A percentile compares a stretch with the other conserved stretches of the same genome.
These are phyloP conservation scores for Crotalus horridus DNA, from an alignment of 2,113 vertebrate genomes.

Conservation along the genomic window DNA sequence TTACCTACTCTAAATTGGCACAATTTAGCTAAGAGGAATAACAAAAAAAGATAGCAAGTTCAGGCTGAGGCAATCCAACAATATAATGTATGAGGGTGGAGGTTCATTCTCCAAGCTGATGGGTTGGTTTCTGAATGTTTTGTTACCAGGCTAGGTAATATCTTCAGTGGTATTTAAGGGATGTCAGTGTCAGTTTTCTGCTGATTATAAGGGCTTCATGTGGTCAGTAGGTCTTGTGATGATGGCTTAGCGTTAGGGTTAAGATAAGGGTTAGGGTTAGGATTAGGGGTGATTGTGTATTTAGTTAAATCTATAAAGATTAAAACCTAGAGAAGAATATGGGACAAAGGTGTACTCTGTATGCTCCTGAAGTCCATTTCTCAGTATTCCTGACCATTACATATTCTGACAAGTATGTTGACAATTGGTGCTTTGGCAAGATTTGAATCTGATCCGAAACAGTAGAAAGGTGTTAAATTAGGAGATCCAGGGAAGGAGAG, in stretches of 20 bases:
- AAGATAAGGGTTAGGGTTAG: too few relatives aligned
- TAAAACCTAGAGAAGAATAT: not conserved
- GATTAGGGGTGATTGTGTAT: not conserved
- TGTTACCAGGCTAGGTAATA: not conserved
- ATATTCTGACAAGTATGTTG: not conserved
- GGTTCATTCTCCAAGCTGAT: not conserved
- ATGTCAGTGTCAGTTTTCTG: not conserved
- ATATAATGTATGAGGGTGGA: not conserved
- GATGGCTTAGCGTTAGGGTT: not conserved
- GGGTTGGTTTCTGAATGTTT: not conserved
- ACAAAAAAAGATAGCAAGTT: not conserved
- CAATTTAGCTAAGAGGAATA: not conserved
- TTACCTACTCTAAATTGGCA: not conserved
- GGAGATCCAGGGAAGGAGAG: not conserved
- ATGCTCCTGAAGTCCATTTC: not conserved
- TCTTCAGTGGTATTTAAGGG: not conserved
- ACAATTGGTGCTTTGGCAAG: not conserved
- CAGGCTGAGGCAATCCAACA: not conserved
- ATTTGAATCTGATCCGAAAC: not conserved
- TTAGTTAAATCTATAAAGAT: not conserved
- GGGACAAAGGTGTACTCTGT: not conserved
- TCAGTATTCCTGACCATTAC: not conserved
- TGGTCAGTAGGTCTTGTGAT: not conserved
- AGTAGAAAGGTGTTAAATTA: not conserved
- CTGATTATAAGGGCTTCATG: not conserved